Percentiles rank a stretch among this genome's conserved stretches.
These are phyloP conservation scores for Trogon melanurus DNA, from an alignment of 2,113 vertebrate species.

Conservation along the genomic window DNA sequence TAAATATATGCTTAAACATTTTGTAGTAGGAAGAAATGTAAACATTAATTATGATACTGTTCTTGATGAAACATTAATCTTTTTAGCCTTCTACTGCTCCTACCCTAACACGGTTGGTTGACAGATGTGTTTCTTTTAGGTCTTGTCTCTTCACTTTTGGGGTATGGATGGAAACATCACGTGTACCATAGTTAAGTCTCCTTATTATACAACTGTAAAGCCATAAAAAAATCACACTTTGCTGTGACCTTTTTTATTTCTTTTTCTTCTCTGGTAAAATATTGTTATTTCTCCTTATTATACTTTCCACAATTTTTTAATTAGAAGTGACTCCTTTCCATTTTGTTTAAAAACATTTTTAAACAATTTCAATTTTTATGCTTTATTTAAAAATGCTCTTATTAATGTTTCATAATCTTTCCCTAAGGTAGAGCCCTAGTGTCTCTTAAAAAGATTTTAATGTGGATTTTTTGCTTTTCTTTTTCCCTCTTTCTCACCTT, in stretches of 20 bases:
- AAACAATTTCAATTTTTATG: not conserved
- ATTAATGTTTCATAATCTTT: not conserved
- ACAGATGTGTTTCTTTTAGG: not conserved
- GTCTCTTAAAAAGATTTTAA: not conserved
- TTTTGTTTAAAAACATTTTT: not conserved
- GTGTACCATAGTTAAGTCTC: not conserved
- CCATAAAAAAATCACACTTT: not conserved
- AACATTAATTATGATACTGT: not conserved
- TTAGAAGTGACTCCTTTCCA: not conserved
- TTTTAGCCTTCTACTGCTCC: not conserved
- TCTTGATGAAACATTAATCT: not conserved
- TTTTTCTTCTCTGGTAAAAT: not conserved
- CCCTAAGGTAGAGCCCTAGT: not conserved
- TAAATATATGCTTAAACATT: not conserved
- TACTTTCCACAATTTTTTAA: not conserved
- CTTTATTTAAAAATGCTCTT: not conserved
- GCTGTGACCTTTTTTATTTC: not conserved
- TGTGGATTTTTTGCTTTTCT: not conserved
- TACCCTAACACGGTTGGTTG: not conserved
- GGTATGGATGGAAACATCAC: not conserved
- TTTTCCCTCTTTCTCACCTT: rapidly evolving
- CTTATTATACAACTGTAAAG: not conserved
- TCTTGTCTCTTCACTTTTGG: not conserved
- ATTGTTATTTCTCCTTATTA: not conserved
- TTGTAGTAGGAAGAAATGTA: not conserved